Evolutionary conservation across 2,888 invertebrate species (phyloP), one percentile per base, ranked within the genome.

Genomic region (Rutpela maculata): DNA sequence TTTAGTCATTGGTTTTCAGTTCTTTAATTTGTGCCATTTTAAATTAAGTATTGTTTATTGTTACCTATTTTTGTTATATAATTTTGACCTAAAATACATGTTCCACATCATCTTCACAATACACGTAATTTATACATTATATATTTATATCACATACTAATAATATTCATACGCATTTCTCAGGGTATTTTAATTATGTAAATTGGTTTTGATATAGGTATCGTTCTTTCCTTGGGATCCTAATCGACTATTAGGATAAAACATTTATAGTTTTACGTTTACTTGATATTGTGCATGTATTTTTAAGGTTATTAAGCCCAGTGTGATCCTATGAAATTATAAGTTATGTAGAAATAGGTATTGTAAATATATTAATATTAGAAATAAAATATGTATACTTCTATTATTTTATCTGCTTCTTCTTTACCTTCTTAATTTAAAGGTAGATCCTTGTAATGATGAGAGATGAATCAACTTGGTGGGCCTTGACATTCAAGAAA

Each of bases 381-480:
- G 87, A 85, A 88, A 88, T 88, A 88, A 87, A 85, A 88, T 81
- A 85, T 87, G 87, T 87, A 88, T 88, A 88, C 87, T 88, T 88
- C 86, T 88, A 87, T 83, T 85, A 82, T 12, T 76, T 81, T 60
- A 60, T 81, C 81, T 77, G 11, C 7, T 15, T 57, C 7, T 15
- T 57, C 7, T 57, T 17, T 57, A 57, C 19, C 19, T 22, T 59
- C 19, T 22, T 15, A 12, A 19, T 22, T 10, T 59, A 59, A 12
- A 43, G 12, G 43, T 43, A 43, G 43, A 43, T 43, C 43, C 43
- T 43, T 43, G 43, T 11, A 43, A 43, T 4, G 0, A 43, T 43
- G 15, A 43, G 38, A 38, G 12, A 35, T 9, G 31, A 35, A 35
- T 26, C 15, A 38, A 35, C 7, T 43, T 15, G 7, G 43, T 15